Base-by-base conservation (phyloP, 2,797 vertebrate genomes). In the Girardinus metallicus region DNA sequence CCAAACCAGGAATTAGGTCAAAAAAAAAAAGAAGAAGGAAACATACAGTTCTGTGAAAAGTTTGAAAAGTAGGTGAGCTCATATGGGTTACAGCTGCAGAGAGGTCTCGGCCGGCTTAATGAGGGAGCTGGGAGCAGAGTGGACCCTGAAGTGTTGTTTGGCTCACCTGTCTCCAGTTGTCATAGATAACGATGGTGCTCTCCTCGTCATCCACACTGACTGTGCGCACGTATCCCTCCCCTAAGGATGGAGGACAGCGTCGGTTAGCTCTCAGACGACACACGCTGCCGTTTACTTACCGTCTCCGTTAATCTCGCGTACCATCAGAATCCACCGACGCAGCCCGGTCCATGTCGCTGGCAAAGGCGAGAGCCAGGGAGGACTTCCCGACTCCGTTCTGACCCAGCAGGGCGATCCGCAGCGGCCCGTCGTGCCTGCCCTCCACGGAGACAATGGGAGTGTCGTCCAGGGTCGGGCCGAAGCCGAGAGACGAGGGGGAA, bases 121-220 rank as follows among this genome's bases (percentile, higher is more conserved):
- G 73, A 87, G 88, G 78, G 81, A 83, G 57, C 83, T 73, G 46
- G 47, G 77, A 81, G 43, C 36, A 68, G 64, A 75, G 79, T 62
- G 80, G 75, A 77, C 74, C 0, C 62, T 64, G 68, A 82, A 75
- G 83, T 76, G 85, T 81, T 90, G 87, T 87, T 89, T 81, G 82
- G 78, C 94, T 95, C 85, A 98, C 97, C 96, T 97, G 96, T 93
- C 97, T 97, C 97, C 97, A 98, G 95, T 97, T 97, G 94, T 98
- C 97, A 88, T 96, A 97, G 87, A 98, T 95, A 91, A 97, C 91
- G 87, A 98, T 93, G 88, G 95, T 95, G 84, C 96, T 96, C 75
- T 97, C 97, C 91, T 97, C 97, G 4, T 97, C 96, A 85, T 98
- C 97, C 87, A 98, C 97, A 2, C 91, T 92, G 85, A 98, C 96